These are phyloP conservation scores for Sebastes baramenuke DNA, from an alignment of 2,797 vertebrate species.

Conservation along the genomic window DNA sequence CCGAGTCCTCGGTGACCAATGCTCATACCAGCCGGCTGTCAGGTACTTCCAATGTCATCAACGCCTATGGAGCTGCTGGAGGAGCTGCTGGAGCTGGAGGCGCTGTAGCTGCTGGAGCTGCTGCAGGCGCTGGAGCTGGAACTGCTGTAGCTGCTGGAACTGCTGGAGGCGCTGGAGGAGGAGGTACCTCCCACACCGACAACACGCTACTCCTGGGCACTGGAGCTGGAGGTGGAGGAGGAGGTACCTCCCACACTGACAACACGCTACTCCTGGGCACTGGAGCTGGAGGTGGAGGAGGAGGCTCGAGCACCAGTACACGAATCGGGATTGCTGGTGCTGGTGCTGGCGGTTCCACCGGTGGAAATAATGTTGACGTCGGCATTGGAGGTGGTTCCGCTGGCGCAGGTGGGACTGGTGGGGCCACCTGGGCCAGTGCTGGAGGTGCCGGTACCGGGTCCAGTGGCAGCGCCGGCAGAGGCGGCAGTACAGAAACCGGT, in stretches of 20 bases:
- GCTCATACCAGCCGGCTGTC: slow-evolving; percentile 49
- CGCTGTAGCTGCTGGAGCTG: background rate
- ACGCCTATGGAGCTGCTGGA: background rate
- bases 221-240: too few relatives aligned
- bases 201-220: too few relatives aligned
- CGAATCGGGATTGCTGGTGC: background rate
- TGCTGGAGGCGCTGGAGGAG: too few relatives aligned
- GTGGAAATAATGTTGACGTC: background rate
- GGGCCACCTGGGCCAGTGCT: background rate
- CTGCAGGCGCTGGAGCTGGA: too few relatives aligned
- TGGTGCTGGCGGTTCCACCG: background rate
- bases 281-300: background rate
- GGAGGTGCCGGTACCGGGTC: background rate
- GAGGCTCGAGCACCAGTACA: background rate
- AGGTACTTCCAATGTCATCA: slow-evolving; percentile 38
- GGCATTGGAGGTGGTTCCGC: background rate
- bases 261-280: slow-evolving; percentile 24
- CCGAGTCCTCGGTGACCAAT: slow-evolving; percentile 2
- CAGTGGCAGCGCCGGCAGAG: background rate
- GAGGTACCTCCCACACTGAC: slow-evolving; percentile 21
- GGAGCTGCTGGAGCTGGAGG: background rate
- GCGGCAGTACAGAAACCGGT: background rate
- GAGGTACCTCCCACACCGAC: too few relatives aligned
- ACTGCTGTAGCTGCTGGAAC: too few relatives aligned
- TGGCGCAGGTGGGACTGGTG: background rate